Evolutionary conservation across 1,140 invertebrate species (phyloP), one percentile per base, ranked within the genome.

Genomic region (Eciton burchellii): DNA sequence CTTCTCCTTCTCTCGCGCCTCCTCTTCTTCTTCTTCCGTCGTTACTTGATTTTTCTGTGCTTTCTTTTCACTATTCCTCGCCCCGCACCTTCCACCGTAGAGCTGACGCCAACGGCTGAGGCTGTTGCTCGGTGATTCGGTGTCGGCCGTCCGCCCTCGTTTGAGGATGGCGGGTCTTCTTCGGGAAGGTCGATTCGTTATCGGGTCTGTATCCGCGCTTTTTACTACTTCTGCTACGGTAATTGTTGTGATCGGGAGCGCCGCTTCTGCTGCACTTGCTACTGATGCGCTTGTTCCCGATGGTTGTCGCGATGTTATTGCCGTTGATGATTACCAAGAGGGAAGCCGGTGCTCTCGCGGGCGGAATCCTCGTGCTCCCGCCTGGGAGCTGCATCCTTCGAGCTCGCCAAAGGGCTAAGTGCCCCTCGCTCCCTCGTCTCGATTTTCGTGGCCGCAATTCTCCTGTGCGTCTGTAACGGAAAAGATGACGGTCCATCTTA

Each of bases 341-440:
- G 72, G 90, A 91, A 84, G 90, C 90, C 86, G 90, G 90, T 87
- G 88, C 88, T 89, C 92, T 92, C 90, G 91, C 89, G 90, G 87
- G 90, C 85, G 91, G 91, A 92, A 90, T 92, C 84, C 90, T 93
- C 91, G 91, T 91, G 93, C 93, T 93, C 93, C 93, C 93, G 90
- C 93, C 92, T 93, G 93, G 93, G 93, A 94, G 93, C 93, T 93
- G 93, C 93, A 94, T 94, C 93, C 93, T 94, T 94, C 93, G 93
- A 92, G 90, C 90, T 91, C 93, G 90, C 93, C 93, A 93, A 93
- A 93, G 93, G 93, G 93, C 93, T 93, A 84, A 83, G 86, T 92
- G 93, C 93, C 93, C 93, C 93, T 92, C 92, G 89, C 91, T 91
- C 91, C 92, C 92, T 93, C 92, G 90, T 90, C 91, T 90, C 92